Evolutionary conservation across 2,888 invertebrate genomes (phyloP).

Genomic region (Ganaspis brasiliensis): DNA sequence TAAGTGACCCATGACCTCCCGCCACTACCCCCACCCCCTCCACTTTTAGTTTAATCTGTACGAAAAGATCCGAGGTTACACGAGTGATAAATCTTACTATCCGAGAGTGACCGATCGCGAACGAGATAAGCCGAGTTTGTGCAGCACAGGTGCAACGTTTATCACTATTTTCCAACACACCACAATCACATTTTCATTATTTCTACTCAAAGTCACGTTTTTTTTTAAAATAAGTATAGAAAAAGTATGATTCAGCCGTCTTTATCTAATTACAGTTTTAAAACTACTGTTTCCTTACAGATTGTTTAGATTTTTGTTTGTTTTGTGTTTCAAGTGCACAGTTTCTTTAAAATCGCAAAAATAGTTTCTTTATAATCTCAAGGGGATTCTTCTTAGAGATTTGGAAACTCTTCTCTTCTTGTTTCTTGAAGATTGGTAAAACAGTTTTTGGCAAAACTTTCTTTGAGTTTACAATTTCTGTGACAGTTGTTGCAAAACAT

Average conservation of each 20-base stretch:
- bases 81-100: constrained; percentile 33
- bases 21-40: constrained; percentile 13
- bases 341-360: no score
- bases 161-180: background rate
- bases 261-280: no score
- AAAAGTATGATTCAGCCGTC: background rate
- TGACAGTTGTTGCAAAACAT: no score
- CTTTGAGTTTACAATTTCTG: no score
- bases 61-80: constrained; percentile 18
- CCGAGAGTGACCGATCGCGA: constrained; percentile 34
- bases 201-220: background rate
- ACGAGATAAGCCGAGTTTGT: constrained; percentile 40
- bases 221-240: background rate
- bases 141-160: constrained; percentile 31
- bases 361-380: no score
- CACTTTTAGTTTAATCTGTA: background rate
- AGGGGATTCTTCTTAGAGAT: no score
- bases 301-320: no score
- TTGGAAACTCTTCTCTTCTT: no score
- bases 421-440: no score
- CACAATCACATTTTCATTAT: constrained; percentile 11
- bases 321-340: no score
- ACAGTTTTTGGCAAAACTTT: no score
- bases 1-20: constrained; percentile 28
- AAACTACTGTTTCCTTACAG: no score